Base-by-base conservation (phyloP, 2,888 invertebrate genomes). In the Eulithis testata region DNA sequence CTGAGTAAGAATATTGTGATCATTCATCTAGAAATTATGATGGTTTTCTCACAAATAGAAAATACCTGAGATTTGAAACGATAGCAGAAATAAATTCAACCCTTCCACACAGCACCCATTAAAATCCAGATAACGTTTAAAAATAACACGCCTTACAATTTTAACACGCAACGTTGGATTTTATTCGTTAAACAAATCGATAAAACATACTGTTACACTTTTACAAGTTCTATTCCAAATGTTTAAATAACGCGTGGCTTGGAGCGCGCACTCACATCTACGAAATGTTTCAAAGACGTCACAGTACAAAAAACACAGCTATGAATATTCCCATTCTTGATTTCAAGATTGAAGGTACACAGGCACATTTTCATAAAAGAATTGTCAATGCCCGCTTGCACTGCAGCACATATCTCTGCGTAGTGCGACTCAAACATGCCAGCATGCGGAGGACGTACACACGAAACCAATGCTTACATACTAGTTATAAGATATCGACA, bases 211-310 rank as follows among this genome's bases (percentile, higher is more conserved):
- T 21, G 21, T 21, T 11, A 49, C 76, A 80, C 77, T 78, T 75
- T 80, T 79, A 78, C 73, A 77, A 79, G 81, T 81, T 40, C 79
- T 83, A 82, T 72, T 81, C 76, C 72, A 76, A 83, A 77, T 75
- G 77, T 76, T 78, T 76, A 75, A 68, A 74, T 63, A 71, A 68
- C 67, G 73, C 74, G 73, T 75, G 73, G 73, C 73, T 49, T 74
- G 75, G 75, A 74, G 69, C 75, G 66, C 75, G 73, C 75, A 78
- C 74, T 65, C 75, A 73, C 73, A 70, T 73, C 72, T 69, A 70
- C 59, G 70, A 69, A 61, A 71, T 67, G 59, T 68, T 69, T 66
- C 56, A 65, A 62, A 70, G 65, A 73, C 69, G 66, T 73, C 73
- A 75, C 78, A 73, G 70, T 64, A 71, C 74, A 52, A 71, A 61